Percentiles rank a stretch among this genome's conserved stretches.
phyloP scores from a whole-genome alignment of 1,140 invertebrate genomes.

The Philopotamus ludificatus region DNA sequence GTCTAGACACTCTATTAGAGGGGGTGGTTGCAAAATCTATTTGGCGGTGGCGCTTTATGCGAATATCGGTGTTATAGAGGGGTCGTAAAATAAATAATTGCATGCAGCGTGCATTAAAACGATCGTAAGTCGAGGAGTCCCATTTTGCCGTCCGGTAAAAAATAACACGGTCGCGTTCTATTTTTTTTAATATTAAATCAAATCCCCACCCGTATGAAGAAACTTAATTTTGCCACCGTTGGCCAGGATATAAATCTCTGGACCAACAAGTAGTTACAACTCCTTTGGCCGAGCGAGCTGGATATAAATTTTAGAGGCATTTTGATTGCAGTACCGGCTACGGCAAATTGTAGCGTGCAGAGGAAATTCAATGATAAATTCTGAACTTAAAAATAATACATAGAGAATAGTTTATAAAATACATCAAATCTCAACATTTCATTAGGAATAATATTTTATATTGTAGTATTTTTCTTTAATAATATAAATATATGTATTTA shows the following conservation, averaged over 20 bases:
- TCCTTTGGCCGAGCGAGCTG: neutral
- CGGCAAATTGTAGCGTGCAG: neutral
- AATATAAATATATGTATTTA: no score
- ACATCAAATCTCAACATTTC: no score
- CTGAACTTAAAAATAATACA: neutral
- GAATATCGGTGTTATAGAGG: neutral
- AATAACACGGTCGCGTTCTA: no score
- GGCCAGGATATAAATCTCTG: constrained; percentile 25
- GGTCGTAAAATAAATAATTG: neutral
- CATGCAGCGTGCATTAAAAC: neutral
- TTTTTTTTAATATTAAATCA: no score
- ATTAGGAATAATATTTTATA: no score
- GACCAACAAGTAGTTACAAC: constrained; percentile 15
- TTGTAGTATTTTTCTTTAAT: no score
- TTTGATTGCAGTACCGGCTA: constrained; percentile 5
- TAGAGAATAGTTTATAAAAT: neutral
- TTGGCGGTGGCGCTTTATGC: neutral
- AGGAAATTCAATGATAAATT: neutral
- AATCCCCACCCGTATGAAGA: constrained; percentile 11
- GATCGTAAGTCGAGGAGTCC: neutral
- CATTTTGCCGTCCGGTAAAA: no score
- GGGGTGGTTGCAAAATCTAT: neutral
- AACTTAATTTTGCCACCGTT: constrained; percentile 35
- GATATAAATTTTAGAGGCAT: constrained; percentile 13
- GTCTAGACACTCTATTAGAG: neutral